Percentiles rank a stretch among this genome's conserved stretches.
Conservation (phyloP, 2,888 invertebrate species). For the Boloria euphrosyne region DNA sequence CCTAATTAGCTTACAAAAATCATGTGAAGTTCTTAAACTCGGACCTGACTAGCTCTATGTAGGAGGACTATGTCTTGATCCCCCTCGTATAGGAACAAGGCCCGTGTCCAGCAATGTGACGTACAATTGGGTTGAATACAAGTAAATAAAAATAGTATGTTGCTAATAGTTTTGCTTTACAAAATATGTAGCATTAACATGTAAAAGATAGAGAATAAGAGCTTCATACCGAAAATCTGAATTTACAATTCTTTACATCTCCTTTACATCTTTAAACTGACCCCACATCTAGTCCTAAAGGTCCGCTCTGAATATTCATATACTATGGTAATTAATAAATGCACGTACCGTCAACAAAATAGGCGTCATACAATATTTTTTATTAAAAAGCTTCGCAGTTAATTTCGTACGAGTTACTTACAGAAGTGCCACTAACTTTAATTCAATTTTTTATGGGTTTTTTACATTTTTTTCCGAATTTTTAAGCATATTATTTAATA, state of each 20-base stretch:
- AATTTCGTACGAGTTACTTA: too few relatives aligned
- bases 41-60: too few relatives aligned
- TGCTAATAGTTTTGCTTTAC: too few relatives aligned
- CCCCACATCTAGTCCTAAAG: conserved; percentile 23
- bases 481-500: too few relatives aligned
- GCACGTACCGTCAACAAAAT: conserved; percentile 17
- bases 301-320: conserved; percentile 34
- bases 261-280: conserved; percentile 28
- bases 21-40: too few relatives aligned
- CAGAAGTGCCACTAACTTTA: too few relatives aligned
- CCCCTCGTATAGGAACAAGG: neutral
- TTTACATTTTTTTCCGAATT: too few relatives aligned
- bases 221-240: conserved; percentile 17
- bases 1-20: too few relatives aligned
- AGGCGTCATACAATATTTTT: neutral
- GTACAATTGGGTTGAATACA: too few relatives aligned
- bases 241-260: conserved; percentile 30
- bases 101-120: too few relatives aligned
- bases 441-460: too few relatives aligned
- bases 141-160: neutral
- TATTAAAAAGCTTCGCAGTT: neutral
- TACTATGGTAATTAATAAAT: conserved; percentile 27
- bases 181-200: neutral
- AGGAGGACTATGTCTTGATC: too few relatives aligned
- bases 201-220: neutral